phyloP scores from a whole-genome alignment of 2,797 vertebrate species.

The Sebastes matsubarae region DNA sequence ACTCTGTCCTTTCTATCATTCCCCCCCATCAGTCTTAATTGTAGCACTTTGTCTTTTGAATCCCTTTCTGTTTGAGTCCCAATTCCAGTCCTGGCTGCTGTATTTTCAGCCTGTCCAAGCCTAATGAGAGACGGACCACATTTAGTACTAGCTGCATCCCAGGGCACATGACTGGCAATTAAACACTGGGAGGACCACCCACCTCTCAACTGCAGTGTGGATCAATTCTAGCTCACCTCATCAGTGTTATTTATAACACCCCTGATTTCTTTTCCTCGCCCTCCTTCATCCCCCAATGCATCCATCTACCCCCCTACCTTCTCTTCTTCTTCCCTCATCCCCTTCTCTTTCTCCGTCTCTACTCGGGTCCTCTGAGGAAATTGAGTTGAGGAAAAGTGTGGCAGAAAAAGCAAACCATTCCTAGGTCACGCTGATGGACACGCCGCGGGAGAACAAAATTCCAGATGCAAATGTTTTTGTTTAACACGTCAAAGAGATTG shows the following conservation, averaged over 20 bases:
- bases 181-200: slow-evolving; percentile 82
- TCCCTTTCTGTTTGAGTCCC: slow-evolving; percentile 55
- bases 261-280: slow-evolving; percentile 59
- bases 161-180: slow-evolving; percentile 84
- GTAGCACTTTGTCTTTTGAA: slow-evolving; percentile 69
- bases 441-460: slow-evolving; percentile 31
- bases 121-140: slow-evolving; percentile 84
- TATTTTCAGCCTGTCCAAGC: slow-evolving; percentile 70
- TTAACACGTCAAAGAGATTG: slow-evolving; percentile 31
- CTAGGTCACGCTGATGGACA: slow-evolving; percentile 45
- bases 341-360: slow-evolving; percentile 6
- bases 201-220: slow-evolving; percentile 82
- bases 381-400: slow-evolving; percentile 52
- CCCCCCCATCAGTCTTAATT: slow-evolving; percentile 66
- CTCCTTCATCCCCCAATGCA: slow-evolving; percentile 60
- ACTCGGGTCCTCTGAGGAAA: slow-evolving; percentile 46
- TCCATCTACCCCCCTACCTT: slow-evolving; percentile 39
- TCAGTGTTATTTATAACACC: slow-evolving; percentile 81
- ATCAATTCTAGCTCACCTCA: slow-evolving; percentile 83
- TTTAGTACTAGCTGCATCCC: slow-evolving; percentile 77
- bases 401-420: slow-evolving; percentile 63
- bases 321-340: slow-evolving; percentile 7
- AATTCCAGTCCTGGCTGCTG: slow-evolving; percentile 62
- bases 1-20: slow-evolving; percentile 51
- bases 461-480: slow-evolving; percentile 55